Conservation (phyloP, 2,113 vertebrate species). For the Nerophis ophidion region DNA sequence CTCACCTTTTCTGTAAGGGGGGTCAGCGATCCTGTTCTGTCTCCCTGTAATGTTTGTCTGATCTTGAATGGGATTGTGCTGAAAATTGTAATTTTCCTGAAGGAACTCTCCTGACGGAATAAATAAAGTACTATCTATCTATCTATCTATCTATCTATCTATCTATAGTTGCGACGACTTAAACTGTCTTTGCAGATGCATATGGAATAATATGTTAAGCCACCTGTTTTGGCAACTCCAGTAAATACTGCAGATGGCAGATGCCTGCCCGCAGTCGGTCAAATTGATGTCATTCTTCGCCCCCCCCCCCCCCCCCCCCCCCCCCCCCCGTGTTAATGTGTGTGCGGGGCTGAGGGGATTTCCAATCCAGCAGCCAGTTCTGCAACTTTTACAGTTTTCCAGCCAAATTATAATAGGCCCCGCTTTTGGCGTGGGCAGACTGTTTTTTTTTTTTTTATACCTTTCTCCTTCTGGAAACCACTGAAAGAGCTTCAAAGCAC, state of each 20-base stretch:
- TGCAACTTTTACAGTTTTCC: constrained; percentile 42
- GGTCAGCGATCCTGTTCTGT: no score
- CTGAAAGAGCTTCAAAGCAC: constrained; percentile 3
- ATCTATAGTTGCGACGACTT: background rate
- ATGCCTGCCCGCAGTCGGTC: constrained; percentile 6
- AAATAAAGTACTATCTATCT: no score
- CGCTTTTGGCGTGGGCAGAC: constrained; percentile 49
- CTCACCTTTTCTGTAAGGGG: no score
- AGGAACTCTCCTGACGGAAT: no score
- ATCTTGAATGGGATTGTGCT: no score
- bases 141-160: no score
- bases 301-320: constrained; percentile 8
- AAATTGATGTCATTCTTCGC: constrained; percentile 12
- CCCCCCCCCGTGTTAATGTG: constrained; percentile 6
- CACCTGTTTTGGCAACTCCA: constrained; percentile 7
- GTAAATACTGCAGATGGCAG: background rate
- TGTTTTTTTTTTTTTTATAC: background rate
- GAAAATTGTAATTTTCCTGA: no score
- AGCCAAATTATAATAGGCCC: constrained; percentile 58
- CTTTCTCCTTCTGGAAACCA: constrained; percentile 1
- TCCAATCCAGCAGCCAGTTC: constrained; percentile 41
- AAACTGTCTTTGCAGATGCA: constrained; percentile 3
- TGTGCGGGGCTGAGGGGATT: constrained; percentile 26
- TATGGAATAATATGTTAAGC: constrained; percentile 4
- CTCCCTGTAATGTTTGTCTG: no score